A percentile compares a stretch with the other conserved stretches of the same genome.
These are phyloP conservation scores for Scelioninae gen. 1 DNA, from an alignment of 2,888 invertebrate genomes.

Conservation along the genomic window DNA sequence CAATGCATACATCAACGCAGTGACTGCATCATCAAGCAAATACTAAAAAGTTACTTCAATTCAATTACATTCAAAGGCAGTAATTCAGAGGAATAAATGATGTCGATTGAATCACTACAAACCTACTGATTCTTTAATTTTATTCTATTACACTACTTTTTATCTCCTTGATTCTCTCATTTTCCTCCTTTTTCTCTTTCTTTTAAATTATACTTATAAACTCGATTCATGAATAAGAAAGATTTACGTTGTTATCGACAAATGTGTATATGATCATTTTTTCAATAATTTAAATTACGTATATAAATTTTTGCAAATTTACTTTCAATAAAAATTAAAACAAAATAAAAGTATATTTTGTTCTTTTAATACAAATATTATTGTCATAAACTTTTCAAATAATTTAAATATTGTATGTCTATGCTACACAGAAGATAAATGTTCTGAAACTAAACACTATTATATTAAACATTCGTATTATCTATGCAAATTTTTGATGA, in stretches of 20 bases:
- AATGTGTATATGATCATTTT: too few species aligned
- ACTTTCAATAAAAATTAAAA: too few species aligned
- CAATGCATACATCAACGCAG: conserved; percentile 39
- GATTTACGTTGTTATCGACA: not conserved
- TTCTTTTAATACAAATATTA: too few species aligned
- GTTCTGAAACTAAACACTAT: too few species aligned
- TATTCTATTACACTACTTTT: conserved; percentile 15
- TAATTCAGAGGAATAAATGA: conserved; percentile 57
- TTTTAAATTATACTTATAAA: not conserved
- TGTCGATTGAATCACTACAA: conserved; percentile 34
- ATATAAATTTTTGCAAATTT: too few species aligned
- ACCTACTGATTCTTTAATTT: conserved; percentile 55
- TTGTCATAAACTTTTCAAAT: too few species aligned
- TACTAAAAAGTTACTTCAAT: conserved; percentile 53
- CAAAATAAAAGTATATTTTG: too few species aligned
- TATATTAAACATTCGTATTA: too few species aligned
- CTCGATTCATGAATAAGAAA: not conserved
- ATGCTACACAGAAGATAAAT: too few species aligned
- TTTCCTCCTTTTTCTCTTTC: not conserved
- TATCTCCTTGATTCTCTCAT: conserved; percentile 14
- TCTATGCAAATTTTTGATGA: too few species aligned
- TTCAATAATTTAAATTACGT: too few species aligned
- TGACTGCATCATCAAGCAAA: conserved; percentile 44
- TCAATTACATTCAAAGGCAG: conserved; percentile 48
- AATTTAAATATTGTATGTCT: too few species aligned